Percentiles rank a stretch among this genome's conserved stretches.
Evolutionary conservation across 1,140 invertebrate genomes (phyloP).

Genomic region (Idris sp.): DNA sequence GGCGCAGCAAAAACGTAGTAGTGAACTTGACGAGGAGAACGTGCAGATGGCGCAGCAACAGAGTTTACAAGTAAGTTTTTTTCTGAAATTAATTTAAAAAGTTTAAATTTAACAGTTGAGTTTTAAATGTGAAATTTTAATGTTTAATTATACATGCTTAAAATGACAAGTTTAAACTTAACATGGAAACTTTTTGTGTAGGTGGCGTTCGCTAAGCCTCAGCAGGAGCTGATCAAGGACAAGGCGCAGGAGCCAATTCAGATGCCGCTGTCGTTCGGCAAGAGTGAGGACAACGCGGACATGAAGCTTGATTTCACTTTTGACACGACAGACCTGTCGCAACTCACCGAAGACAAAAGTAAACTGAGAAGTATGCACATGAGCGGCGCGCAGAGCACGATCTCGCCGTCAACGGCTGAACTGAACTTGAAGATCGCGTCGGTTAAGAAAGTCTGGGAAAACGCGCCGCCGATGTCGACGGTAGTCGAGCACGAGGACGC

Average conservation of each 20-base stretch:
- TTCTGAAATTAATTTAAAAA: no score
- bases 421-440: constrained; percentile 96
- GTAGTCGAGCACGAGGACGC: constrained; percentile 84
- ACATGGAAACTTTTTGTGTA: no score
- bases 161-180: no score
- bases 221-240: constrained; percentile 79
- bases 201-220: constrained; percentile 80
- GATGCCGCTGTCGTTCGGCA: constrained; percentile 81
- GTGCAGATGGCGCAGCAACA: constrained; percentile 64
- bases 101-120: no score
- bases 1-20: constrained; percentile 71
- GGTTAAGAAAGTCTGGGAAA: constrained; percentile 95
- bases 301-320: constrained; percentile 95
- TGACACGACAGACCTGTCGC: constrained; percentile 85
- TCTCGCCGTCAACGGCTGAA: constrained; percentile 88
- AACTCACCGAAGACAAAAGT: constrained; percentile 87
- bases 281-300: constrained; percentile 88
- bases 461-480: constrained; percentile 81
- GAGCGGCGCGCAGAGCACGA: constrained; percentile 80
- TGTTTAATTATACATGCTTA: no score
- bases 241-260: constrained; percentile 80
- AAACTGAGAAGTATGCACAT: constrained; percentile 83
- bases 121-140: no score
- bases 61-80: no score
- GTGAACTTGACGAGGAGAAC: constrained; percentile 70